These are phyloP conservation scores for Noctua janthina DNA, from an alignment of 2,888 invertebrate species.

Conservation along the genomic window DNA sequence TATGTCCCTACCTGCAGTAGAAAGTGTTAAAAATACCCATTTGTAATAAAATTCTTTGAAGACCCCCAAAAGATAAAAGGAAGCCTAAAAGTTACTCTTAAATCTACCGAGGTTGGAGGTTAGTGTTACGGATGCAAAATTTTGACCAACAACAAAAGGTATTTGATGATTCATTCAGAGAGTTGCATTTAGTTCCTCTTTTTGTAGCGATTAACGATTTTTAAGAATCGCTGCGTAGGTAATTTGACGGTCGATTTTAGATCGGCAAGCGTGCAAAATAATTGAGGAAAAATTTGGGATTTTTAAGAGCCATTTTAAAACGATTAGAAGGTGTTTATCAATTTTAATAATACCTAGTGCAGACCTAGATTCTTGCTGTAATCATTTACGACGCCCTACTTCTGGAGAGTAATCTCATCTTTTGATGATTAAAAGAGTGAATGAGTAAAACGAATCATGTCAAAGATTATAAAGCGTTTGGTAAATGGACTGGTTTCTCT, in stretches of 20 bases:
- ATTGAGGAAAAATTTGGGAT: conserved; percentile 8
- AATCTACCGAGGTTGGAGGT: conserved; percentile 46
- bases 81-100: conserved; percentile 21
- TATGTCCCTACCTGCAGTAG: no score
- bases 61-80: not conserved
- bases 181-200: conserved; percentile 16
- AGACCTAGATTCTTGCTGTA: conserved; percentile 21
- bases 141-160: conserved; percentile 45
- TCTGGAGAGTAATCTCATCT: not conserved
- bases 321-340: conserved; percentile 17
- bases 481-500: not conserved
- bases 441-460: not conserved
- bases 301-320: conserved; percentile 18
- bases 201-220: conserved; percentile 42
- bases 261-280: conserved; percentile 27
- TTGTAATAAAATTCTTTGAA: not conserved
- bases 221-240: conserved; percentile 5
- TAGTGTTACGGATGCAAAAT: conserved; percentile 51
- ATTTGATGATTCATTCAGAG: conserved; percentile 55
- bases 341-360: conserved; percentile 1
- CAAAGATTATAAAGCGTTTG: not conserved
- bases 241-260: conserved; percentile 24
- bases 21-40: no score
- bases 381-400: conserved; percentile 3
- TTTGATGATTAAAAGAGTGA: not conserved